Conservation (phyloP, 2,888 invertebrate species). For the Ophioninae sp. region DNA sequence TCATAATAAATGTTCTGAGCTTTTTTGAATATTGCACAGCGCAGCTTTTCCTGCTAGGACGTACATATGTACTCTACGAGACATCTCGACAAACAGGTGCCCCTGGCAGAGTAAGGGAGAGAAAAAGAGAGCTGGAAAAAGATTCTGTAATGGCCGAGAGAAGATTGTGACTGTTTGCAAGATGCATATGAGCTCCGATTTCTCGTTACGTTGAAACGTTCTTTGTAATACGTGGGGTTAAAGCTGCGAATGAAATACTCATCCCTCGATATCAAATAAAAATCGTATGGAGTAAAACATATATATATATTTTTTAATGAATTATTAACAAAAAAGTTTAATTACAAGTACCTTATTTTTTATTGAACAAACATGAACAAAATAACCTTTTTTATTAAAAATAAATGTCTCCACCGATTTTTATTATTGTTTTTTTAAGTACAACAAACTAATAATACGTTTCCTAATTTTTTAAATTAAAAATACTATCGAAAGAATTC, state of each 20-base stretch:
- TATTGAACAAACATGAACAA: too few relatives aligned
- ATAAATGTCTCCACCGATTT: too few relatives aligned
- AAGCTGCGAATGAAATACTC: background rate
- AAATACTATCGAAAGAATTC: too few relatives aligned
- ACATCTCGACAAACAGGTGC: conserved; percentile 23
- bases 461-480: too few relatives aligned
- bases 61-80: conserved; percentile 10
- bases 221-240: background rate
- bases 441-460: too few relatives aligned
- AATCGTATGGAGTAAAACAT: background rate
- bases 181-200: background rate
- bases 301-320: background rate
- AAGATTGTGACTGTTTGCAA: background rate
- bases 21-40: conserved; percentile 39
- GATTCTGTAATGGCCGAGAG: background rate
- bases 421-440: too few relatives aligned
- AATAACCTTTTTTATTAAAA: too few relatives aligned
- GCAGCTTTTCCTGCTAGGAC: conserved; percentile 15
- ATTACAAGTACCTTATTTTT: background rate
- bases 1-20: conserved; percentile 25
- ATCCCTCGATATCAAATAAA: background rate
- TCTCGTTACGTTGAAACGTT: background rate
- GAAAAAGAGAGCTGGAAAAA: background rate
- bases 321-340: background rate
- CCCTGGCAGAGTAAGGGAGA: background rate